phyloP scores from a whole-genome alignment of 2,797 vertebrate species.

The Danio choprae region DNA sequence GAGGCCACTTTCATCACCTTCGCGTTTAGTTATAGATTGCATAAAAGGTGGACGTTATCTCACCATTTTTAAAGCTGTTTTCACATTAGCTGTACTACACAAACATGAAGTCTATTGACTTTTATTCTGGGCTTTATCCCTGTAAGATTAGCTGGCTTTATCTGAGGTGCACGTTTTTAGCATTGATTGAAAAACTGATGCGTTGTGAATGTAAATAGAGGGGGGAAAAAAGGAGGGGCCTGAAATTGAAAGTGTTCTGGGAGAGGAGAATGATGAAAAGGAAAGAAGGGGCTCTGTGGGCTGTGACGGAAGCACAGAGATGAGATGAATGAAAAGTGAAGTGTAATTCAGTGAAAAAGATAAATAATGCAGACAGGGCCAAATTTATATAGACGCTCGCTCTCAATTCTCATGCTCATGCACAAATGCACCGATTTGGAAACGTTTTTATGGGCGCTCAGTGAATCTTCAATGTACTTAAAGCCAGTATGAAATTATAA shows the following conservation, averaged over 20 bases:
- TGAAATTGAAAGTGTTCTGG: slow-evolving; percentile 51
- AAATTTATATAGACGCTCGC: slow-evolving; percentile 9
- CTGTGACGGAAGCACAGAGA: slow-evolving; percentile 51
- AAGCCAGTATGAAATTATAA: not conserved
- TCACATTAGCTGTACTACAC: not conserved
- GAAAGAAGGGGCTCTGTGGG: slow-evolving; percentile 35
- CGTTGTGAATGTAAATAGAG: slow-evolving; percentile 53
- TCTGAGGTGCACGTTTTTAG: slow-evolving; percentile 31
- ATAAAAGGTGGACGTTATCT: slow-evolving; percentile 34
- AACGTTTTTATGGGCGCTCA: not conserved
- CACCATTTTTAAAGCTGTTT: not conserved
- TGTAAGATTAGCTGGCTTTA: slow-evolving; percentile 51
- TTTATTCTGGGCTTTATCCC: slow-evolving; percentile 46
- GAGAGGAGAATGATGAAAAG: slow-evolving; percentile 39
- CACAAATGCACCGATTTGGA: slow-evolving; percentile 30
- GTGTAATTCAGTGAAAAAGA: slow-evolving; percentile 56
- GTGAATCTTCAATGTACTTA: not conserved
- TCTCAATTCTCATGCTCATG: not conserved
- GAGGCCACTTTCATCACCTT: slow-evolving; percentile 14
- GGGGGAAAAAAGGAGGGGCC: slow-evolving; percentile 17
- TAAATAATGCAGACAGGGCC: slow-evolving; percentile 37
- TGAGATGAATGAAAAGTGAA: slow-evolving; percentile 59
- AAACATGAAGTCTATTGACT: slow-evolving; percentile 35
- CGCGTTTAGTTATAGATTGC: slow-evolving; percentile 9
- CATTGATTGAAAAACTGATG: slow-evolving; percentile 50